Evolutionary conservation across 2,113 vertebrate species (phyloP).

Genomic region (Pelmatolapia mariae): DNA sequence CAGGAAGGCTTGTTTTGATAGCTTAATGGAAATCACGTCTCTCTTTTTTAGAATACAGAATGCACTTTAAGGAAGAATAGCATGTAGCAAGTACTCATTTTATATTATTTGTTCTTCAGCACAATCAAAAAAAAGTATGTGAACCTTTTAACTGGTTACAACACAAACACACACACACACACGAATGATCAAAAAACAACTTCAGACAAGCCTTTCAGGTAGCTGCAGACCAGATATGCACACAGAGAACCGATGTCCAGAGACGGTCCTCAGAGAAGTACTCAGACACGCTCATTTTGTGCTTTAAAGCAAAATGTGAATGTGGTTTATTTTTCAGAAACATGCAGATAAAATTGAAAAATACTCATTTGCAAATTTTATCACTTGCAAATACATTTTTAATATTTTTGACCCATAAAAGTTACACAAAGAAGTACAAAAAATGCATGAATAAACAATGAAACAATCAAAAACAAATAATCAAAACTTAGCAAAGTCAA

Average conservation of each 20-base stretch:
- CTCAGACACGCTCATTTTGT: background rate
- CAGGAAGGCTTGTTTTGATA: background rate
- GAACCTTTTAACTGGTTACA: background rate
- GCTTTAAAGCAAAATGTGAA: background rate
- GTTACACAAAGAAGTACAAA: accelerated
- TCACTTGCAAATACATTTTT: background rate
- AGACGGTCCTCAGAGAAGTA: background rate
- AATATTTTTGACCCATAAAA: accelerated
- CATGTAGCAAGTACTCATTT: background rate
- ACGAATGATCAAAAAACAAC: background rate
- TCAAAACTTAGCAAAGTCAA: background rate
- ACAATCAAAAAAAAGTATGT: background rate
- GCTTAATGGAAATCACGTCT: background rate
- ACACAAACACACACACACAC: accelerated
- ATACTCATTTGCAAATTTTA: background rate
- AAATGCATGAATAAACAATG: background rate
- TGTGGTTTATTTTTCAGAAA: background rate
- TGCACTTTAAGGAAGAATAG: background rate
- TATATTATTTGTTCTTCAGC: accelerated
- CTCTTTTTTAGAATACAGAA: background rate
- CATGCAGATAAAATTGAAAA: background rate
- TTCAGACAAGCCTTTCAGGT: background rate
- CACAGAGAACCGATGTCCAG: background rate
- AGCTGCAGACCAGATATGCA: background rate
- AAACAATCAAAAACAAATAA: background rate